These are phyloP conservation scores for Yponomeuta sedellus DNA, from an alignment of 2,888 invertebrate species.

Conservation along the genomic window DNA sequence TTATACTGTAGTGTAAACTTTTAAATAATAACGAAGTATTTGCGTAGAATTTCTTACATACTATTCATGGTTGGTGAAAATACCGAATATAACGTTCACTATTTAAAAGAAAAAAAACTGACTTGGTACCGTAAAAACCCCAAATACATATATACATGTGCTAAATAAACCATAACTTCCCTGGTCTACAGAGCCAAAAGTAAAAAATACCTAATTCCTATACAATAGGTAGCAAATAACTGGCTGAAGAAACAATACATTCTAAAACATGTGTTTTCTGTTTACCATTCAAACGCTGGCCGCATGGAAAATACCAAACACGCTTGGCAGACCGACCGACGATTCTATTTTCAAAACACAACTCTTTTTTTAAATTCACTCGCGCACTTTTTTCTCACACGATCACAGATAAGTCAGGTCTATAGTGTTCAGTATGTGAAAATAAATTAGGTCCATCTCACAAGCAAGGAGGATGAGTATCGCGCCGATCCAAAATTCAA, in stretches of 20 bases:
- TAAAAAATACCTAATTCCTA: too few relatives aligned
- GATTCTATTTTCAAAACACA: constrained; percentile 43
- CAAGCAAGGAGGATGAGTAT: constrained; percentile 61
- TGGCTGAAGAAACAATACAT: background rate
- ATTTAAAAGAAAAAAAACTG: too few relatives aligned
- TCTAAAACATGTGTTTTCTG: constrained; percentile 29
- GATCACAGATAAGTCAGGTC: constrained; percentile 22
- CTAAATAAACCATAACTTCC: too few relatives aligned
- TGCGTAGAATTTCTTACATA: too few relatives aligned
- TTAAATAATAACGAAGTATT: too few relatives aligned
- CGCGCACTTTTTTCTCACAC: constrained; percentile 17
- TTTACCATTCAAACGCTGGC: constrained; percentile 29
- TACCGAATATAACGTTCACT: too few relatives aligned
- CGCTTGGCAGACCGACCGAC: constrained; percentile 30
- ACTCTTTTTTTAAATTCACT: constrained; percentile 22
- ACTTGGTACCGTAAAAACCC: too few relatives aligned
- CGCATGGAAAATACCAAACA: constrained; percentile 16
- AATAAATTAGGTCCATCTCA: constrained; percentile 69
- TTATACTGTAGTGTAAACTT: too few relatives aligned
- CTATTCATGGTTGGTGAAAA: too few relatives aligned
- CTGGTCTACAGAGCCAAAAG: too few relatives aligned
- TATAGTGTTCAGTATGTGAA: constrained; percentile 44
- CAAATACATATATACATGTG: too few relatives aligned
- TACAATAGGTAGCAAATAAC: background rate
- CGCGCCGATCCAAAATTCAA: constrained; percentile 65